These are phyloP conservation scores for Nasonovia ribisnigri DNA, from an alignment of 2,888 invertebrate species.

Conservation along the genomic window DNA sequence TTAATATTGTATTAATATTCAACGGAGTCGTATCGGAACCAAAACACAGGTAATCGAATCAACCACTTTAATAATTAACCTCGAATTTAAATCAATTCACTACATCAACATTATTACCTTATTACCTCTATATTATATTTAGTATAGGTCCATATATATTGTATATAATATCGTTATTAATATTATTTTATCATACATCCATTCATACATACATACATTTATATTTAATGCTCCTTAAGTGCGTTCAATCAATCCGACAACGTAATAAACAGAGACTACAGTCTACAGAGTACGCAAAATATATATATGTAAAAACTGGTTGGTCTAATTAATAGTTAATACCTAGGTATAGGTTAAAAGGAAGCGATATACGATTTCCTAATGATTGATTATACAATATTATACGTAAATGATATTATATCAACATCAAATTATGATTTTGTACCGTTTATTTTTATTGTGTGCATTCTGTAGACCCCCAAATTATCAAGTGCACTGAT, in stretches of 20 bases:
- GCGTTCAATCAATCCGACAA: not conserved
- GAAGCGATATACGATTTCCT: not conserved
- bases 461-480: not conserved
- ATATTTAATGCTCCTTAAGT: not conserved
- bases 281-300: not conserved
- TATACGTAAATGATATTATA: too few species aligned
- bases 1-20: not conserved
- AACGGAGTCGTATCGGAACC: not conserved
- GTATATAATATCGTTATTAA: not conserved
- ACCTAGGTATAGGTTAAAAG: not conserved
- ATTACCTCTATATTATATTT: not conserved
- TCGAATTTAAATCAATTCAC: not conserved
- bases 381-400: not conserved
- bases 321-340: not conserved
- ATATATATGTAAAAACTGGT: not conserved
- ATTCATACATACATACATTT: not conserved
- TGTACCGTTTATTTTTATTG: not conserved
- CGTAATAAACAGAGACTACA: not conserved
- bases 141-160: not conserved
- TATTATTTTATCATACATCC: not conserved
- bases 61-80: slow-evolving; percentile 24
- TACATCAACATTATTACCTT: not conserved
- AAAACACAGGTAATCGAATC: not conserved
- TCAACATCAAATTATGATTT: not conserved
- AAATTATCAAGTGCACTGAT: not conserved